phyloP scores from a whole-genome alignment of 2,113 vertebrate species.

The Chaetodon auriga region DNA sequence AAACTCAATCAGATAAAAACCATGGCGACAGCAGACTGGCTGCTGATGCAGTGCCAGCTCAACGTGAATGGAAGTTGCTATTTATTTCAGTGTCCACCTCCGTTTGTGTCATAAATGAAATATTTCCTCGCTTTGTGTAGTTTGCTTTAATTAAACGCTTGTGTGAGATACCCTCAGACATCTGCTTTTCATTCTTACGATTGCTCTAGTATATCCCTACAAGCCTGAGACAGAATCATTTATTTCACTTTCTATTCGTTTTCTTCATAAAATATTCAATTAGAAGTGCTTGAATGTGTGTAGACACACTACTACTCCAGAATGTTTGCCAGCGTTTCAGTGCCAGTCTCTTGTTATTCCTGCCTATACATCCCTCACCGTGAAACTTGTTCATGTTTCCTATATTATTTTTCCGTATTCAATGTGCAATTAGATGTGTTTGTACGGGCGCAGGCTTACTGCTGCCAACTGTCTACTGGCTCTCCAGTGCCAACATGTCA shows the following conservation, averaged over 20 bases:
- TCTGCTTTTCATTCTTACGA: neutral
- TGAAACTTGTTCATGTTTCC: conserved; percentile 7
- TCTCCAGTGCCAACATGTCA: conserved; percentile 24
- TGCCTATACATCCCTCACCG: neutral
- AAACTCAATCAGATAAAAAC: conserved; percentile 38
- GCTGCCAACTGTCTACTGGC: conserved; percentile 39
- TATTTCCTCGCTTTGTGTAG: neutral
- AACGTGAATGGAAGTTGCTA: conserved; percentile 7
- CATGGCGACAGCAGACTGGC: conserved; percentile 7
- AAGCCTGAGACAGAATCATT: conserved; percentile 9
- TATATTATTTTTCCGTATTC: conserved; percentile 26
- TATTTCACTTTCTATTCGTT: conserved; percentile 42
- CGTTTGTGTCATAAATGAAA: conserved; percentile 20
- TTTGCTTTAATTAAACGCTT: conserved; percentile 40
- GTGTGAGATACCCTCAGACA: conserved; percentile 20
- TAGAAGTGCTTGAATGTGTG: conserved; percentile 22
- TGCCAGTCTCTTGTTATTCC: neutral
- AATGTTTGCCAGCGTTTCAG: conserved; percentile 27
- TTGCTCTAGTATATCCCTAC: conserved; percentile 20
- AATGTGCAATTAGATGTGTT: conserved; percentile 46
- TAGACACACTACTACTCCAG: neutral
- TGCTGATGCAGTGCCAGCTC: conserved; percentile 22
- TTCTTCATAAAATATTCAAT: conserved; percentile 33
- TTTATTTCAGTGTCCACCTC: conserved; percentile 28
- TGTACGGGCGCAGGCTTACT: neutral